Evolutionary conservation across 2,113 vertebrate species (phyloP).

Genomic region (Carassius gibelio): DNA sequence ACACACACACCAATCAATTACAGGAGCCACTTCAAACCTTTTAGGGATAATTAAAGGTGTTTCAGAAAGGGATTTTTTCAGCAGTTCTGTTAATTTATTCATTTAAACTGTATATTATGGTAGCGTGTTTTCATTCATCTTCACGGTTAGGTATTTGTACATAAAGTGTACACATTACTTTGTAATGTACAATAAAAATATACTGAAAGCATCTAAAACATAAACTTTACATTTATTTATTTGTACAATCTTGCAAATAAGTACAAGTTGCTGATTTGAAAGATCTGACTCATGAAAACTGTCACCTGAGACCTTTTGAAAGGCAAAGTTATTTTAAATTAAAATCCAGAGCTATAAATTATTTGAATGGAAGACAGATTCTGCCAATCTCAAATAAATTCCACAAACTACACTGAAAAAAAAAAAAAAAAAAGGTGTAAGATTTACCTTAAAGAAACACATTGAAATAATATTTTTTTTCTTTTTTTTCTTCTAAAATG

Average conservation of each 20-base stretch:
- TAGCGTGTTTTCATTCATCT: not conserved
- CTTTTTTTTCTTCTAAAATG: no score
- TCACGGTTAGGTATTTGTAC: not conserved
- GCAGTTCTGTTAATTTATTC: slow-evolving; percentile 3
- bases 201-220: not conserved
- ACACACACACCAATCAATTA: slow-evolving; percentile 44
- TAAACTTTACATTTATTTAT: not conserved
- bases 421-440: no score
- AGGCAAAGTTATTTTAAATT: no score
- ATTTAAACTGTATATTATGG: not conserved
- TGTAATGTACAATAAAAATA: not conserved
- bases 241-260: not conserved
- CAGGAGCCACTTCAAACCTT: slow-evolving; percentile 7
- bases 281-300: not conserved
- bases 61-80: not conserved
- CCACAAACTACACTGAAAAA: not conserved
- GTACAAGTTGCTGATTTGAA: not conserved
- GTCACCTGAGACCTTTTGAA: no score
- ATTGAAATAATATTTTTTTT: no score
- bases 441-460: no score
- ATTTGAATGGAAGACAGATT: not conserved
- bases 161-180: not conserved
- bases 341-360: no score
- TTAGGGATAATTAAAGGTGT: slow-evolving; percentile 22
- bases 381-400: not conserved